Percentiles rank a stretch among this genome's conserved stretches.
Conservation (phyloP, 1,140 invertebrate genomes). For the Acyrthosiphon pisum region DNA sequence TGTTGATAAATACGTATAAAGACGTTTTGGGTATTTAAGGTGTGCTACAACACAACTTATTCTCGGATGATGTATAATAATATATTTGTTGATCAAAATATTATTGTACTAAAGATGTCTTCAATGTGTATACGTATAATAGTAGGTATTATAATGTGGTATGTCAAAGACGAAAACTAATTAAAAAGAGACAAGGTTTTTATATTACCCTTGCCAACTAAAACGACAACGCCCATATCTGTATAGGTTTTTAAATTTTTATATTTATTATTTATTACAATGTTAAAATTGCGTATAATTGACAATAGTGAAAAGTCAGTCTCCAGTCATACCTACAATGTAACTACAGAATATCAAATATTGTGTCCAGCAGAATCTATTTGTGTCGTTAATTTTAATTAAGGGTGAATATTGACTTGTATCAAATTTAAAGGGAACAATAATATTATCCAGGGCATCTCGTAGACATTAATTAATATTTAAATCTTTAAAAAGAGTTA, state of each 20-base stretch:
- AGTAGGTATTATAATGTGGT: background rate
- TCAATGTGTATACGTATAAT: background rate
- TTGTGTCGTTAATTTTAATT: background rate
- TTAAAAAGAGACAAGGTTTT: background rate
- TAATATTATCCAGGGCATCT: background rate
- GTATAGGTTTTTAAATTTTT: background rate
- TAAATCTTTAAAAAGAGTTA: too few species aligned
- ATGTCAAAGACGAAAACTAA: background rate
- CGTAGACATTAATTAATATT: background rate
- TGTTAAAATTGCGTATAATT: background rate
- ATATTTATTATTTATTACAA: background rate
- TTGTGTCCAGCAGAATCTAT: background rate
- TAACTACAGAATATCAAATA: background rate
- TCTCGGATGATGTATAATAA: background rate
- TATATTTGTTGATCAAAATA: background rate
- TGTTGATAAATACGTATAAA: background rate
- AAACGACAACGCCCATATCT: background rate
- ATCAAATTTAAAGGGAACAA: background rate
- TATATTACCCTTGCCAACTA: background rate
- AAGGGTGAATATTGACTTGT: background rate
- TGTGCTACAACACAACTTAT: background rate
- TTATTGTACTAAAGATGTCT: background rate
- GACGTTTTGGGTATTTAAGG: background rate
- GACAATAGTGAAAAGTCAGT: background rate
- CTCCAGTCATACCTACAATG: background rate